phyloP scores from a whole-genome alignment of 2,113 vertebrate species.

The Petrocephalus zakoni region DNA sequence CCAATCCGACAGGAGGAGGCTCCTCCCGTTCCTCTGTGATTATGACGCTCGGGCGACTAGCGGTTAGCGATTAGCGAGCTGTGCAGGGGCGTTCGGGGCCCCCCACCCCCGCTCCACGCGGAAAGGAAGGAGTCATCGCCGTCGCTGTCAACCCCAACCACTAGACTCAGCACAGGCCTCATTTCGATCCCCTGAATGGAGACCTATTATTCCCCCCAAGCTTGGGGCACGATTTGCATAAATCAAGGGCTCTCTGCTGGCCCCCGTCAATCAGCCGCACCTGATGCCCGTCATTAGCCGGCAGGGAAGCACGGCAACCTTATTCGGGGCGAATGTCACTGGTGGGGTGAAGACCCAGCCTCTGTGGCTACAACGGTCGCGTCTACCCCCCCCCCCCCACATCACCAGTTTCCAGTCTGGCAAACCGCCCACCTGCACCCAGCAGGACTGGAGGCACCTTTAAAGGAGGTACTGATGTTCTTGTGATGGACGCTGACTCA shows the following conservation, averaged over 20 bases:
- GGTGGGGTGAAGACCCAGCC: not conserved
- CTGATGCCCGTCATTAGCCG: constrained; percentile 4
- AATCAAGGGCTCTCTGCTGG: not conserved
- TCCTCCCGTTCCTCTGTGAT: not conserved
- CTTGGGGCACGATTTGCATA: constrained; percentile 4
- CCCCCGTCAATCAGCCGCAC: constrained; percentile 45
- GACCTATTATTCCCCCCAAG: not conserved
- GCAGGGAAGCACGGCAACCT: not conserved
- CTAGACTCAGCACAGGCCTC: not conserved
- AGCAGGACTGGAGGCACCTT: not conserved
- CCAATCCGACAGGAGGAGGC: not conserved
- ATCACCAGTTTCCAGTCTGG: not conserved
- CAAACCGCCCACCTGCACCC: not conserved
- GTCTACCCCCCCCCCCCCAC: not conserved
- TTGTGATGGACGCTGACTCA: not conserved
- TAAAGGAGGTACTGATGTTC: not conserved
- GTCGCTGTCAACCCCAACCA: not conserved
- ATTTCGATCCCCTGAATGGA: not conserved
- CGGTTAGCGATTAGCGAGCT: constrained; percentile 1
- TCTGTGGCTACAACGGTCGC: not conserved
- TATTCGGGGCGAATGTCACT: not conserved
- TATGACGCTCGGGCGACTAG: not conserved
- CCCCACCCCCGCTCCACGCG: not conserved
- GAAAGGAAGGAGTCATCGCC: constrained; percentile 8
- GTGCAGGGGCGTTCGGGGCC: not conserved